Base-by-base conservation (phyloP, 2,797 vertebrate genomes). In the Dallia pectoralis region DNA sequence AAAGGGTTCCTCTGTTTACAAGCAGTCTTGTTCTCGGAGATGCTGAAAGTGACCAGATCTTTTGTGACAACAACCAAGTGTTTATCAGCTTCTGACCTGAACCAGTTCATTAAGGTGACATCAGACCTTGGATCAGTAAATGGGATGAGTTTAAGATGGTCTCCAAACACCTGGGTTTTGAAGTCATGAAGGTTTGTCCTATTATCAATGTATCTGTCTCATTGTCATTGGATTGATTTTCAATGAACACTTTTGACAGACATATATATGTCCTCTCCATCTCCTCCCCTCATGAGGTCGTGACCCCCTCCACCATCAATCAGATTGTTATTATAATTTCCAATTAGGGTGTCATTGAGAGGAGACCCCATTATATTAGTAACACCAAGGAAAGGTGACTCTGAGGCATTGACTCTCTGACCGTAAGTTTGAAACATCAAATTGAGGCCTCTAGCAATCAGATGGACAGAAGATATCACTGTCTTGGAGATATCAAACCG, bases 251-350 rank as follows among this genome's bases (percentile, higher is more conserved):
- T 6, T 22, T 32, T 2, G 73, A 75, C 2, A 33, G 89, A 81
- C 18, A 87, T 62, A 72, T 89, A 89, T 11, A 83, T 66, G 33
- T 91, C 86, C 51, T 86, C 86, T 71, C 84, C 86, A 33, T 87
- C 82, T 48, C 78, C 72, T 32, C 86, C 88, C 27, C 27, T 67
- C 63, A 90, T 11, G n/a, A 0, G 27, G 77, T 91, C 87, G 0
- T 0, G 4, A 64, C 88, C 88, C 51, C 85, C 85, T 67, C 82
- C 84, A 9, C 89, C 87, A 49, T 85, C 83, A 0, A 90, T 79
- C 27, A 87, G 9, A 51, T 90, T 90, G 4, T 56, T 85, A 49
- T 83, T 67, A 22, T 18, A 44, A 49, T 90, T 89, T 49, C 88
- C 87, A 16, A 47, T 40, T 2, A 89, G 14, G 5, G 2, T 0